phyloP scores from a whole-genome alignment of 1,140 invertebrate genomes.

The Zaprionus davidi region DNA sequence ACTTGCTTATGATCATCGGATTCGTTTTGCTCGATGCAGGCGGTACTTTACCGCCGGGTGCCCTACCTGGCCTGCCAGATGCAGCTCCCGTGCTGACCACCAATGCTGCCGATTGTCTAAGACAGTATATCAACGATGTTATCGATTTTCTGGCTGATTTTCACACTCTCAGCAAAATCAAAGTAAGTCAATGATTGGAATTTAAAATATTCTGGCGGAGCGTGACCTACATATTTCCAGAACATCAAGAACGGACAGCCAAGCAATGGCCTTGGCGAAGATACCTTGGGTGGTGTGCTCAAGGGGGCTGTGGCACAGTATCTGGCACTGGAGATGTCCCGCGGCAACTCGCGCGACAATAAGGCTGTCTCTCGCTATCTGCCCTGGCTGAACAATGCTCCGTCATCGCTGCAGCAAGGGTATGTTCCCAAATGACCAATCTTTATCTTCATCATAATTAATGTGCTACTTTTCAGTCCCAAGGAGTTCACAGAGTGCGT shows the following conservation, averaged over 20 bases:
- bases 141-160: slow-evolving; percentile 98
- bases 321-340: slow-evolving; percentile 95
- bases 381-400: slow-evolving; percentile 96
- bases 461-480: slow-evolving; percentile 86
- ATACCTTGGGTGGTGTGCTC: slow-evolving; percentile 96
- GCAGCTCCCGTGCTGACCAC: slow-evolving; percentile 89
- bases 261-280: slow-evolving; percentile 94
- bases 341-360: slow-evolving; percentile 93
- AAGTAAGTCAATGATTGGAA: slow-evolving; percentile 87
- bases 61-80: slow-evolving; percentile 84
- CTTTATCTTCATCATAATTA: neutral
- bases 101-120: slow-evolving; percentile 96
- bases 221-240: slow-evolving; percentile 83
- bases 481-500: slow-evolving; percentile 98
- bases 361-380: slow-evolving; percentile 92
- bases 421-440: slow-evolving; percentile 19
- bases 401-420: slow-evolving; percentile 93
- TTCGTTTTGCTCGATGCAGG: slow-evolving; percentile 90
- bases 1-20: slow-evolving; percentile 95
- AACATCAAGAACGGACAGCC: slow-evolving; percentile 91
- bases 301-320: slow-evolving; percentile 98
- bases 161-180: slow-evolving; percentile 98
- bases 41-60: slow-evolving; percentile 87
- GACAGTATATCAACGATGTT: slow-evolving; percentile 95
- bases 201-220: neutral